phyloP scores from a whole-genome alignment of 2,888 invertebrate species.

The Leucozona laternaria region DNA sequence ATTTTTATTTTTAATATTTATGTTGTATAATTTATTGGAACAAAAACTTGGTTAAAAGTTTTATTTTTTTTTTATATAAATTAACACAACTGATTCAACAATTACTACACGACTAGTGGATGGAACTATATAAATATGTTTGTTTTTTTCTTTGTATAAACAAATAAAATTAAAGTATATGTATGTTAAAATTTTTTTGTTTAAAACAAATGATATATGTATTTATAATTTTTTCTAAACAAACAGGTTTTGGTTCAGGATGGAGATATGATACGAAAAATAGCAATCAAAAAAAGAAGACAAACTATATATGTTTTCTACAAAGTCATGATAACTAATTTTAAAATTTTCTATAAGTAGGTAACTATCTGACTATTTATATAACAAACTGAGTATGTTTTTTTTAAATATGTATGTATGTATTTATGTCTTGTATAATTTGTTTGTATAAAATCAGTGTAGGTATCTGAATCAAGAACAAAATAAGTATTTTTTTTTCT shows the following conservation, averaged over 20 bases:
- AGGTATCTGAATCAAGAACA: conserved; percentile 15
- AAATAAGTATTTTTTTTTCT: conserved; percentile 7
- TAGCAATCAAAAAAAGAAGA: background rate
- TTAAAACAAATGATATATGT: conserved; percentile 70
- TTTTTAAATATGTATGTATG: background rate
- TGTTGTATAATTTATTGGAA: conserved; percentile 39
- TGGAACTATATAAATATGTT: conserved; percentile 70
- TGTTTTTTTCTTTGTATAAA: conserved; percentile 29
- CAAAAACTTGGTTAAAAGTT: conserved; percentile 25
- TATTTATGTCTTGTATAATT: background rate
- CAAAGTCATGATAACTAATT: conserved; percentile 22
- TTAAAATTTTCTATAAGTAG: conserved; percentile 31
- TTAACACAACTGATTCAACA: conserved; percentile 71
- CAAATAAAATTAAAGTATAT: conserved; percentile 23
- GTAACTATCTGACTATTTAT: conserved; percentile 25
- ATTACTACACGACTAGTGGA: conserved; percentile 75
- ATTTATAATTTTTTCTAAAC: conserved; percentile 41
- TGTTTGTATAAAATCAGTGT: conserved; percentile 46
- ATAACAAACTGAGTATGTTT: conserved; percentile 29
- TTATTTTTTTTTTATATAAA: conserved; percentile 34
- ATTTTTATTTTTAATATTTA: conserved; percentile 14
- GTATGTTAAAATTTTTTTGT: conserved; percentile 49
- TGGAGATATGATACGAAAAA: conserved; percentile 46
- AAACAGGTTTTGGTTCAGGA: conserved; percentile 52
- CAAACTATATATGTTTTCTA: conserved; percentile 1